phyloP scores from a whole-genome alignment of 2,888 invertebrate species.

The Latheticus oryzae region DNA sequence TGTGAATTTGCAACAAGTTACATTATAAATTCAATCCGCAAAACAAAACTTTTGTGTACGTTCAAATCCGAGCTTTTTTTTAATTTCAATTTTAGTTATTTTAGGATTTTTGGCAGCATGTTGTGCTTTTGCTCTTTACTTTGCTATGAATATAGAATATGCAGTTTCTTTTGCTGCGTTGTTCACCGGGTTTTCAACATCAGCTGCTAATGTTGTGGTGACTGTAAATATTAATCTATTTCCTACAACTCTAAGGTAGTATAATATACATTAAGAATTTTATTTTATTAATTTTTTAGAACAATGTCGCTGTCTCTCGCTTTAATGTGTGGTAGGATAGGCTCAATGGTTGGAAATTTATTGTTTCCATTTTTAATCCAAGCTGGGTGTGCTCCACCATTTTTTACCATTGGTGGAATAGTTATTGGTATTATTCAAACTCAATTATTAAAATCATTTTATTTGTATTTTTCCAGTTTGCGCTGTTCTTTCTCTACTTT shows the following conservation, averaged over 20 bases:
- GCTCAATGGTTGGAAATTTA: slow-evolving; percentile 77
- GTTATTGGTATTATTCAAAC: slow-evolving; percentile 46
- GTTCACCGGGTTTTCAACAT: not conserved
- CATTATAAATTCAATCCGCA: slow-evolving; percentile 68
- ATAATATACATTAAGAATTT: not conserved
- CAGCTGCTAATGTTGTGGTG: slow-evolving; percentile 68
- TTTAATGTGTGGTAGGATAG: slow-evolving; percentile 77
- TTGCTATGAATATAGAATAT: too few relatives aligned
- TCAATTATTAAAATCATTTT: too few relatives aligned
- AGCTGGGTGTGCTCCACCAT: slow-evolving; percentile 77
- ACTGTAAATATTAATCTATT: slow-evolving; percentile 75
- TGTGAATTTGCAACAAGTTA: slow-evolving; percentile 73
- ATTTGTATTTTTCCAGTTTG: slow-evolving; percentile 45
- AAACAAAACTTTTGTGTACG: slow-evolving; percentile 69
- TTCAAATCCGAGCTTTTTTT: too few relatives aligned
- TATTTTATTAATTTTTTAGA: slow-evolving; percentile 53
- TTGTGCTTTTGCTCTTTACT: too few relatives aligned
- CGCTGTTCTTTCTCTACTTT: slow-evolving; percentile 41
- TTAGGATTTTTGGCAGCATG: too few relatives aligned
- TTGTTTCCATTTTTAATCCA: slow-evolving; percentile 76
- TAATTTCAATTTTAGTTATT: too few relatives aligned
- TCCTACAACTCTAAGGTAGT: slow-evolving; percentile 70
- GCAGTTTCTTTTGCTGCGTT: not conserved
- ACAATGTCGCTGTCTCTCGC: slow-evolving; percentile 71
- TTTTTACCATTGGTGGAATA: slow-evolving; percentile 70